Percentiles rank a stretch among this genome's conserved stretches.
These are phyloP conservation scores for Tragelaphus buxtoni DNA, from an alignment of 2,113 vertebrate species.

Conservation along the genomic window DNA sequence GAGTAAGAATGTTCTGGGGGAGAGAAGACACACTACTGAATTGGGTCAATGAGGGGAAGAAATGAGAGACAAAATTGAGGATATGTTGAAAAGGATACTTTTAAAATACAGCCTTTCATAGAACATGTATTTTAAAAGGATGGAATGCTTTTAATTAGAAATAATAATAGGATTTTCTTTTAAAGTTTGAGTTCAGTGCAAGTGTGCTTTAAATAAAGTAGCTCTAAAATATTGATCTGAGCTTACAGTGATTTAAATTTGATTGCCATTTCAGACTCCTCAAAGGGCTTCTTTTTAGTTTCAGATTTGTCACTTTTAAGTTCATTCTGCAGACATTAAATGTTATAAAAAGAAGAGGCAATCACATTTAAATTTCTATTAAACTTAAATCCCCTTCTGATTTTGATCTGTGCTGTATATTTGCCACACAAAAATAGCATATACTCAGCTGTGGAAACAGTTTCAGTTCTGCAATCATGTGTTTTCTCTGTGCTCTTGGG, in stretches of 20 bases:
- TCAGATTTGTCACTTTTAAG: slow-evolving; percentile 16
- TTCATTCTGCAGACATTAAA: background rate
- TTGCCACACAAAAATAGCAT: background rate
- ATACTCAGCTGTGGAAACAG: background rate
- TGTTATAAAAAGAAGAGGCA: slow-evolving; percentile 37
- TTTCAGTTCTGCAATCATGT: background rate
- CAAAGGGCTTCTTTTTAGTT: background rate
- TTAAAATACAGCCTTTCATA: slow-evolving; percentile 36
- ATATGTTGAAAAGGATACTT: background rate
- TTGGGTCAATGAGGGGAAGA: background rate
- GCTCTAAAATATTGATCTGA: background rate
- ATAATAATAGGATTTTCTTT: background rate
- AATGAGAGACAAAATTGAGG: background rate
- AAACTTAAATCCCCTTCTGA: background rate
- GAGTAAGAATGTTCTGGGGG: background rate
- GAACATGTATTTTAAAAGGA: background rate
- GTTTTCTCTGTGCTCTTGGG: background rate
- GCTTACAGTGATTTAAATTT: slow-evolving; percentile 32
- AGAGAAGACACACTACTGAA: background rate
- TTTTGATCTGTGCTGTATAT: background rate
- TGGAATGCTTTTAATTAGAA: background rate
- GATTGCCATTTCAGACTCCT: background rate
- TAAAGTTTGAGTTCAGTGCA: background rate
- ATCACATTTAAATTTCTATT: background rate
- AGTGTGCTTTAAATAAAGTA: slow-evolving; percentile 30